A percentile compares a stretch with the other conserved stretches of the same genome.
phyloP scores from a whole-genome alignment of 2,797 vertebrate species.

The Gambusia yucatana region DNA sequence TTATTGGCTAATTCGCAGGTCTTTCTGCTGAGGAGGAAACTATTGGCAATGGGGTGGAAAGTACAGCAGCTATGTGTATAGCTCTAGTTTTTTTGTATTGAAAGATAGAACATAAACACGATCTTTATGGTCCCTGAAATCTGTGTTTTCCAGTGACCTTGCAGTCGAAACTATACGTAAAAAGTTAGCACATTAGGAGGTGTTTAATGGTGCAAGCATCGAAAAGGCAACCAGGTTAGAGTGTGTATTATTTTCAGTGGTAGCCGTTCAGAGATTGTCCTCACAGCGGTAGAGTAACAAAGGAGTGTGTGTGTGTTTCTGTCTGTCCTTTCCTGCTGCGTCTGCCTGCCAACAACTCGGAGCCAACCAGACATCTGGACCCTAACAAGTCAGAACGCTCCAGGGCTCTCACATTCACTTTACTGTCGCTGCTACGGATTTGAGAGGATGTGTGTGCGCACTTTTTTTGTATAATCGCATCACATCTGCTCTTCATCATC shows the following conservation, averaged over 20 bases:
- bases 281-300: constrained; percentile 6
- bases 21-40: constrained; percentile 76
- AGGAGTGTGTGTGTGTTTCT: constrained; percentile 25
- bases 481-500: constrained; percentile 64
- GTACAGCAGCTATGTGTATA: constrained; percentile 39
- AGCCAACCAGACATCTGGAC: constrained; percentile 67
- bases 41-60: constrained; percentile 77
- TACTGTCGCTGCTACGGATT: constrained; percentile 36
- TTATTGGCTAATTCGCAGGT: constrained; percentile 52
- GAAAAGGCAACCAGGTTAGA: not conserved
- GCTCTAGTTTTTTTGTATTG: not conserved
- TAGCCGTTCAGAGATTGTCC: not conserved
- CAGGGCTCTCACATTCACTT: constrained; percentile 41
- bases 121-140: not conserved
- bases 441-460: constrained; percentile 18
- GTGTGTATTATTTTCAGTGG: not conserved
- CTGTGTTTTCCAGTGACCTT: not conserved
- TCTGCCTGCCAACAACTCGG: constrained; percentile 42
- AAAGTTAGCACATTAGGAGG: not conserved
- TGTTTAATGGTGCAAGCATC: not conserved
- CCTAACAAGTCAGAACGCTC: constrained; percentile 56
- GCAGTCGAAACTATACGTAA: not conserved
- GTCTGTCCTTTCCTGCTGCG: constrained; percentile 39
- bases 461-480: constrained; percentile 29
- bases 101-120: not conserved